Evolutionary conservation across 2,888 invertebrate species (phyloP).

Genomic region (Campoplex capitator): DNA sequence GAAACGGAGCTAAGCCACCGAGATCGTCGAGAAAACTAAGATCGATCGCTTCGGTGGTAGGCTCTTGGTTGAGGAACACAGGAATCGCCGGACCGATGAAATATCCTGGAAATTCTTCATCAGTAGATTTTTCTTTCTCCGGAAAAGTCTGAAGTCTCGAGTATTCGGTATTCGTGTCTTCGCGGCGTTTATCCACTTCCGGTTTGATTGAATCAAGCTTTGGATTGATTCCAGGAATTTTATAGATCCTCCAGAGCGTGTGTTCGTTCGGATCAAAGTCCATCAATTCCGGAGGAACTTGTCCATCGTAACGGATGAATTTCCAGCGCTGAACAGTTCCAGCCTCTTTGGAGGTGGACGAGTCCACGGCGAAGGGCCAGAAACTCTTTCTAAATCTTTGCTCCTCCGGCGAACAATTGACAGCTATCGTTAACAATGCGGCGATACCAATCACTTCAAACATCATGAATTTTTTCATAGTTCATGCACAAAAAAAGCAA

Average conservation of each 20-base stretch:
- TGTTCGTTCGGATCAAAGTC: conserved; percentile 65
- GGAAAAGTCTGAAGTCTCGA: neutral
- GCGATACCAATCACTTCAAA: neutral
- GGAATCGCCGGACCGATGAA: neutral
- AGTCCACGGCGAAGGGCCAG: conserved; percentile 37
- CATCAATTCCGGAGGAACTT: neutral
- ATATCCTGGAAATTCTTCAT: conserved; percentile 10
- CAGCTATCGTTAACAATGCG: neutral
- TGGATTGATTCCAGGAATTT: conserved; percentile 67
- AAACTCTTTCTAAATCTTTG: conserved; percentile 24
- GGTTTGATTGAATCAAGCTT: conserved; percentile 67
- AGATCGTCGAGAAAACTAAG: conserved; percentile 71
- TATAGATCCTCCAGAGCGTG: conserved; percentile 72
- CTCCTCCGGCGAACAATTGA: conserved; percentile 1
- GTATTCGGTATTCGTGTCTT: neutral
- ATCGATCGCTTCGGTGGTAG: conserved; percentile 47
- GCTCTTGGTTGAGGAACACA: neutral
- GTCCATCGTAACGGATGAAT: neutral
- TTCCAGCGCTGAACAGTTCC: neutral
- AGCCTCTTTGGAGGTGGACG: neutral
- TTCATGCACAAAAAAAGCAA: neutral
- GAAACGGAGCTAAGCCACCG: conserved; percentile 64
- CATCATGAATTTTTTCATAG: neutral
- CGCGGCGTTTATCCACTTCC: neutral
- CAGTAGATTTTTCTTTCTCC: no score